Evolutionary conservation across 1,140 invertebrate genomes (phyloP).

Genomic region (Idris sp.): DNA sequence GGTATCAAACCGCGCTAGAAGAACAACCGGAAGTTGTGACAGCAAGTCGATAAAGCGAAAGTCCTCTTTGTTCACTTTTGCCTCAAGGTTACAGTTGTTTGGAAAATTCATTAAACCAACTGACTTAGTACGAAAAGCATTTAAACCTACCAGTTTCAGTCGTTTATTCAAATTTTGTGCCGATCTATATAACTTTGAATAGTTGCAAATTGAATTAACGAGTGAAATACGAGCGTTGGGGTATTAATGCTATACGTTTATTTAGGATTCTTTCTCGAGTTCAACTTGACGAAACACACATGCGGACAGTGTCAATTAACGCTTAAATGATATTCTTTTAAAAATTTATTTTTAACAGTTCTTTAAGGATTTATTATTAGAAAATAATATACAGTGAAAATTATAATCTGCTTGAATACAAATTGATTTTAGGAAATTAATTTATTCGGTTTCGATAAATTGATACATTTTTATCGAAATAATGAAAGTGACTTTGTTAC

Average conservation of each 20-base stretch:
- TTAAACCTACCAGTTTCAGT: conserved; percentile 23
- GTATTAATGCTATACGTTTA: conserved; percentile 5
- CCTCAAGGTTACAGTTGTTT: conserved; percentile 51
- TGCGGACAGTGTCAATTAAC: conserved; percentile 8
- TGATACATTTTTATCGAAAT: too few species aligned
- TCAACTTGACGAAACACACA: conserved; percentile 7
- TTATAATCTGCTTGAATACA: too few species aligned
- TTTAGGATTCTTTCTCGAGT: conserved; percentile 19
- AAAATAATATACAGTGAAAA: too few species aligned
- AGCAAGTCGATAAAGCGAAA: conserved; percentile 62
- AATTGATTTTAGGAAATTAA: too few species aligned
- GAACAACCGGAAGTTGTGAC: conserved; percentile 58
- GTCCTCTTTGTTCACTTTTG: conserved; percentile 54
- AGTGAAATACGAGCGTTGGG: conserved; percentile 27
- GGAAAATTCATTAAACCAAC: conserved; percentile 49
- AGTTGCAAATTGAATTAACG: conserved; percentile 35
- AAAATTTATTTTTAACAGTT: too few species aligned
- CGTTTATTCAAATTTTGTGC: conserved; percentile 43
- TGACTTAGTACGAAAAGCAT: conserved; percentile 31
- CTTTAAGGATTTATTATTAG: too few species aligned
- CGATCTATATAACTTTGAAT: conserved; percentile 22
- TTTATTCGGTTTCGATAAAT: too few species aligned
- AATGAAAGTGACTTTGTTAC: too few species aligned
- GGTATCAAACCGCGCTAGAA: conserved; percentile 42
- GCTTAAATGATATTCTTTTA: too few species aligned